These are phyloP conservation scores for Rutilus rutilus DNA, from an alignment of 2,113 vertebrate genomes.

Conservation along the genomic window DNA sequence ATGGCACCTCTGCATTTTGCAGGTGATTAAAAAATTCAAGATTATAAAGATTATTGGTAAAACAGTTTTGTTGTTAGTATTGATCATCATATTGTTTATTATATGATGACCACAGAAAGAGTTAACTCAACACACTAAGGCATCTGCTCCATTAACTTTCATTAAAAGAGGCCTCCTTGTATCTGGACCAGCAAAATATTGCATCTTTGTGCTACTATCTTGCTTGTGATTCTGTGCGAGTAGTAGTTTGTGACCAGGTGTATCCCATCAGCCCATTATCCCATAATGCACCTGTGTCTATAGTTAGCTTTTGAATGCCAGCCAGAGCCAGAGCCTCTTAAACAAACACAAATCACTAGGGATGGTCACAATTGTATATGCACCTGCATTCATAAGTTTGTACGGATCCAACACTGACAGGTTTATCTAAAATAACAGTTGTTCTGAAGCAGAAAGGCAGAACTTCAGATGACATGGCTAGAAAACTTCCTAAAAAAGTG, in stretches of 20 bases:
- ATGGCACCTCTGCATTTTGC: not conserved
- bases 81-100: not conserved
- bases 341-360: constrained; percentile 17
- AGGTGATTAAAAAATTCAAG: not conserved
- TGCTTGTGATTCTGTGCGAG: not conserved
- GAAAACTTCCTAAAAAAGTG: not conserved
- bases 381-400: not conserved
- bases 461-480: not conserved
- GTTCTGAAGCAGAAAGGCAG: not conserved
- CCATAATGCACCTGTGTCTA: constrained; percentile 24
- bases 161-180: not conserved
- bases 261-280: constrained; percentile 33
- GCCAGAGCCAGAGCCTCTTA: constrained; percentile 20
- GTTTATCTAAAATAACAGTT: constrained; percentile 16
- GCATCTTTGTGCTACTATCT: not conserved
- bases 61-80: not conserved
- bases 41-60: not conserved
- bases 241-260: not conserved
- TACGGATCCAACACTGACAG: not conserved
- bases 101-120: not conserved
- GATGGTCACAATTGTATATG: not conserved
- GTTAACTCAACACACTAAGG: not conserved
- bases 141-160: not conserved
- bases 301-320: constrained; percentile 17
- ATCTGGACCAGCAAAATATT: not conserved